phyloP scores from a whole-genome alignment of 2,113 vertebrate species.

The Pterocles gutturalis region DNA sequence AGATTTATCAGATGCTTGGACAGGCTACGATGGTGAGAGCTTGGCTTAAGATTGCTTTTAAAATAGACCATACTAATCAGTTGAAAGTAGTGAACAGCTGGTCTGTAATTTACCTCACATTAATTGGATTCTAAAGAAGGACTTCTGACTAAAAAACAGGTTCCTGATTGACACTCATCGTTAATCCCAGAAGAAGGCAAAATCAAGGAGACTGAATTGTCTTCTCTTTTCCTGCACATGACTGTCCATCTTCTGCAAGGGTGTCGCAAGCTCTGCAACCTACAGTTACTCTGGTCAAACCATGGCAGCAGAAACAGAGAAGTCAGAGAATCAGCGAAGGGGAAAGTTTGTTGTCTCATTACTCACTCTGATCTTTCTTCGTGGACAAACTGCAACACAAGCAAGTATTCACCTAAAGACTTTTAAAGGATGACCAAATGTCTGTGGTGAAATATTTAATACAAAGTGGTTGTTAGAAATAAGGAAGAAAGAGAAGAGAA shows the following conservation, averaged over 20 bases:
- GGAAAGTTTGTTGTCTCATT: slow-evolving; percentile 25
- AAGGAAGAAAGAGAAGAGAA: slow-evolving; percentile 20
- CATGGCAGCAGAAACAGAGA: neutral
- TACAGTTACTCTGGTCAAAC: neutral
- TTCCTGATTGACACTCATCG: neutral
- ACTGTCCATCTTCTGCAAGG: neutral
- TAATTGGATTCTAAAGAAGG: neutral
- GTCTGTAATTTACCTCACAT: slow-evolving; percentile 7
- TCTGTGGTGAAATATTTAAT: neutral
- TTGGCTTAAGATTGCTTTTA: slow-evolving; percentile 1
- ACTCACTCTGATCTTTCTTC: neutral
- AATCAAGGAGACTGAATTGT: neutral
- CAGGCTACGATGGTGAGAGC: neutral
- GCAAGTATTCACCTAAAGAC: neutral
- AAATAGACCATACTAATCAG: neutral
- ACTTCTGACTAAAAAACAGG: neutral
- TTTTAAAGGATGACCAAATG: slow-evolving; percentile 11
- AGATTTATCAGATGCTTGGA: neutral
- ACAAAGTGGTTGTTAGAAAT: neutral
- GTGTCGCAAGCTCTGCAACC: neutral
- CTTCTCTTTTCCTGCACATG: neutral
- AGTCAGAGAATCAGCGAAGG: neutral
- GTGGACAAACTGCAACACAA: slow-evolving; percentile 10
- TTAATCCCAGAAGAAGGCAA: neutral
- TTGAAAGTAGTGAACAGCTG: neutral